Percentiles rank a stretch among this genome's conserved stretches.
phyloP scores from a whole-genome alignment of 2,888 invertebrate genomes.

The Myopa testacea region DNA sequence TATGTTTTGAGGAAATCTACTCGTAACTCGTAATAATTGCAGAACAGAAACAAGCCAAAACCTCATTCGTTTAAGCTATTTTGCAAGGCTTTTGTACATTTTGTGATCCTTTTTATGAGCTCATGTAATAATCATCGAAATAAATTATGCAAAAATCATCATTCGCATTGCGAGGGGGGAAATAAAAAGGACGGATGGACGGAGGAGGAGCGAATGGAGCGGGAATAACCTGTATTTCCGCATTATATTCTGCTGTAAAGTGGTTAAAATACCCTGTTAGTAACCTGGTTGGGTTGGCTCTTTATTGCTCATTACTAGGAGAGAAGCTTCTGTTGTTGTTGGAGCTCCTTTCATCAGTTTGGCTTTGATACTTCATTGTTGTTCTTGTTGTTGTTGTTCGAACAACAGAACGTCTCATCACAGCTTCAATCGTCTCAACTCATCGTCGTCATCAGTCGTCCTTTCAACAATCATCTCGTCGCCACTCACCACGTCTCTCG shows the following conservation, averaged over 20 bases:
- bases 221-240: constrained; percentile 3
- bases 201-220: not conserved
- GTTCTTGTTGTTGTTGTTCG: not conserved
- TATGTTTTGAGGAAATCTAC: constrained; percentile 31
- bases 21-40: too few species aligned
- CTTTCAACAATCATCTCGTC: not conserved
- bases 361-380: too few species aligned
- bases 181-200: not conserved
- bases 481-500: not conserved
- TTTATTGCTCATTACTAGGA: constrained; percentile 8
- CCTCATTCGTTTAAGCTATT: constrained; percentile 14
- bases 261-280: not conserved
- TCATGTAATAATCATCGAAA: constrained; percentile 66
- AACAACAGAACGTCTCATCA: not conserved
- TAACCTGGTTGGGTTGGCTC: not conserved
- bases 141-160: constrained; percentile 69
- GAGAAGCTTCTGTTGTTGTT: not conserved
- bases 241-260: constrained; percentile 8
- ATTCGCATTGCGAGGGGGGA: constrained; percentile 25
- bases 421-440: not conserved
- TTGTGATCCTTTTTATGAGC: constrained; percentile 28
- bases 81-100: constrained; percentile 44
- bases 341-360: not conserved
- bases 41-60: constrained; percentile 48
- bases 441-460: too few species aligned